These are phyloP conservation scores for Kryptopterus vitreolus DNA, from an alignment of 2,797 vertebrate species.

Conservation along the genomic window DNA sequence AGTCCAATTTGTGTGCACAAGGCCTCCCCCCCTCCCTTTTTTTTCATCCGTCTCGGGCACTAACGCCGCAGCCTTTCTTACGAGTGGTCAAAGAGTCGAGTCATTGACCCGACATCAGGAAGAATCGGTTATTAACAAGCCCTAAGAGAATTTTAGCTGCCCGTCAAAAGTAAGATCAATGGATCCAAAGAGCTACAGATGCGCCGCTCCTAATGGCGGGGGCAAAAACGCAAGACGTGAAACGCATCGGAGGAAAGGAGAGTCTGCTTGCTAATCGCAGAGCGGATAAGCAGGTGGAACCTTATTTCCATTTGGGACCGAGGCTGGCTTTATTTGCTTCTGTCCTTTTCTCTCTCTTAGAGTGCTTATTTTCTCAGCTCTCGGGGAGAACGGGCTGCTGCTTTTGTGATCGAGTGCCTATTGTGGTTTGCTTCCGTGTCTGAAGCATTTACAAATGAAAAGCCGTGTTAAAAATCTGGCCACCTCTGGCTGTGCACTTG, in stretches of 20 bases:
- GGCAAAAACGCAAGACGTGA: not conserved
- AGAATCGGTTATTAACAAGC: slow-evolving; percentile 32
- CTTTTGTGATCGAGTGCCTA: slow-evolving; percentile 32
- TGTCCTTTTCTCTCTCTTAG: not conserved
- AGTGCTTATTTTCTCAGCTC: slow-evolving; percentile 22
- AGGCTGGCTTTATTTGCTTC: slow-evolving; percentile 3
- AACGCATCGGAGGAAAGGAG: slow-evolving; percentile 2
- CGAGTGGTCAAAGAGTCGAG: slow-evolving; percentile 46
- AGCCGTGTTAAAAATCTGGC: slow-evolving; percentile 24
- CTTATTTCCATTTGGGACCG: slow-evolving; percentile 23
- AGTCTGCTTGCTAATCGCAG: slow-evolving; percentile 23
- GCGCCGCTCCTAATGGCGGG: slow-evolving; percentile 17
- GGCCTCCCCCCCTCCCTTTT: too few species aligned
- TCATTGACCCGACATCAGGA: slow-evolving; percentile 34
- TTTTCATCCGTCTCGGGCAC: slow-evolving; percentile 54
- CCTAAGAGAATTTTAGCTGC: slow-evolving; percentile 26
- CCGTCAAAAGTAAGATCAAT: slow-evolving; percentile 25
- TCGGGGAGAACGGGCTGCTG: slow-evolving; percentile 6
- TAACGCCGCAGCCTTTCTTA: slow-evolving; percentile 48
- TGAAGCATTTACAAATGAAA: slow-evolving; percentile 41
- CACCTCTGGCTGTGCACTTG: slow-evolving; percentile 26
- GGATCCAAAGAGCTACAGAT: slow-evolving; percentile 25
- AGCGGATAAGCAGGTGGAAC: slow-evolving; percentile 32
- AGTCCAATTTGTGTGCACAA: slow-evolving; percentile 54
- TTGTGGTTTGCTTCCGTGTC: slow-evolving; percentile 34